Base-by-base conservation (phyloP, 2,113 vertebrate species). In the Mohoua ochrocephala region DNA sequence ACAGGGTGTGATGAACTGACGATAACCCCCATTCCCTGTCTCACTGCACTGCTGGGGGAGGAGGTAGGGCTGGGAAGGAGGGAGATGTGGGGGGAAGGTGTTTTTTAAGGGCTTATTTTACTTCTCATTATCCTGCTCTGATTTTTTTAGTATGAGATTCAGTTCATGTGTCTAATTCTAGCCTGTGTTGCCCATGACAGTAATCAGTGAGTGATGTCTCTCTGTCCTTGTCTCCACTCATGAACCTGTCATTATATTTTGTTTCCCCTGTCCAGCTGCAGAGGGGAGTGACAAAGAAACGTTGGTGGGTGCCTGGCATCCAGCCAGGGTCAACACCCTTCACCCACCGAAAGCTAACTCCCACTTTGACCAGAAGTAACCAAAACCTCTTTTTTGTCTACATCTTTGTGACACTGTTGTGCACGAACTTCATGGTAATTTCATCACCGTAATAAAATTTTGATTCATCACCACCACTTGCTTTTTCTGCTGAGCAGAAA, bases 21-120 rank as follows among this genome's bases (percentile, higher is more conserved):
- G 33, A 60, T 68, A 37, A 44, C 18, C 5, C 13, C 6, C 33
- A 68, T 59, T 52, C 14, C 22, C 27, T 31, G 21, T 24, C 45
- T 52, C 37, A 26, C 63, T 77, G 53, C 17, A 12, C 27, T 52
- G 7, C 22, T 37, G 37, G 6, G 18, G 27, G 11, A 68, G 53
- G 18, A 77, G 11, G 7, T 37, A 28, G 33, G 10, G 2, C 14
- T 52, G 71, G 14, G 27, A 76, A 57, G 33, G 14, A 37, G 11
- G 5, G 9, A 15, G 4, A 4, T 3, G 9, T 15, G 6, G 3
- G 7, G 16, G 6, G 14, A 31, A 22, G 8, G 18, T 69, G 17
- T 19, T 69, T 59, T 68, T 59, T 45, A 44, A 69, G 54, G 33
- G 8, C 3, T 28, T 22, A 6, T 77, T 69, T 69, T 60, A 28